Base-by-base conservation (phyloP, 1,140 invertebrate genomes). In the Teleogryllus occipitalis region DNA sequence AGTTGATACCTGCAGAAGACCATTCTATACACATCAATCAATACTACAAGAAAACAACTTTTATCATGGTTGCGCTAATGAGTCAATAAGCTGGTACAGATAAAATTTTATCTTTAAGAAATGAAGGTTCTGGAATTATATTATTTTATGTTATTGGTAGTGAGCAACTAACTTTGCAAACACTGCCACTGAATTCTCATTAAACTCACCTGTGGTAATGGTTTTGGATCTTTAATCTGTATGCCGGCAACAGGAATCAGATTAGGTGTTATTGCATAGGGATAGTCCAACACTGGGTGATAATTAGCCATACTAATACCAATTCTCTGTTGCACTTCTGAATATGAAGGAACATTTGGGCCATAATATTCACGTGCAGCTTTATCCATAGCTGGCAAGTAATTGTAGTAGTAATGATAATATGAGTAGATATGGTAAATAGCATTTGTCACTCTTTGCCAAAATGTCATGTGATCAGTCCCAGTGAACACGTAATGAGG, bases 371-470 rank as follows among this genome's bases (percentile, higher is more conserved):
- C 0, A 74, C 46, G 27, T 7, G 54, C 49, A 39, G 73, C 10
- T 8, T 27, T 7, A 14, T 79, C n/a, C 39, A 73, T 72, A 8
- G 14, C 18, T 74, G 79, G 79, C 7, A 80, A 10, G 21, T 49
- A 47, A 8, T 47, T 15, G 8, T 27, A 12, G 8, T 80, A 21
- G 18, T 65, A 49, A 4, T 80, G 12, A 27, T 39, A 74, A 14
- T 48, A 12, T 4, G 49, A n/a, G 21, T 15, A 65, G 21, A 47
- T 10, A 73, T 47, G 46, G 47, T 79, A 80, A 5, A 82, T 14
- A 18, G 81, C 8, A 75, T 84, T 85, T 5, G 80, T 21, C 0
- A 88, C n/a, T 27, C 88, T 82, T 81, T 90, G 84, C 47, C 78
- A 79, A 47, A 88, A 85, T 18, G 81, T 85, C 83, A 87, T 83